Conservation (phyloP, 2,888 invertebrate genomes). For the Yponomeuta malinellus region DNA sequence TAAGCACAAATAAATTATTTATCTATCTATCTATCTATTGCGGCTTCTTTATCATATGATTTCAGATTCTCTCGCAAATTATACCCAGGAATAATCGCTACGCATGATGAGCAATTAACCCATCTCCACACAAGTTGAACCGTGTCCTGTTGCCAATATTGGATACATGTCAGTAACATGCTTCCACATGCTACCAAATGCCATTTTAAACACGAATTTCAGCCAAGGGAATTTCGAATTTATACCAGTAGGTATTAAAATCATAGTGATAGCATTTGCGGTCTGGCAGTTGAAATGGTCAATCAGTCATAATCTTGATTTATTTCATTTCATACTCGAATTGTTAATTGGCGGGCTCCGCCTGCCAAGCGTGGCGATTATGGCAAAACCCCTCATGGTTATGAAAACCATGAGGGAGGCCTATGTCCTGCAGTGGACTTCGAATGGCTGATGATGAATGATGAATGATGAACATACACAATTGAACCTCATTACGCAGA, state of each 20-base stretch:
- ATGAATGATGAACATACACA: too few relatives aligned
- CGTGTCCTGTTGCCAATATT: not conserved
- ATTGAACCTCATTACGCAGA: too few relatives aligned
- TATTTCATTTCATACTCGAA: not conserved
- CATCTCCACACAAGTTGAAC: not conserved
- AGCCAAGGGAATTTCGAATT: not conserved
- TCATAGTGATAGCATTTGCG: not conserved
- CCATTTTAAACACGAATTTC: not conserved
- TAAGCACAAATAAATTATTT: too few relatives aligned
- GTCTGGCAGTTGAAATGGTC: not conserved
- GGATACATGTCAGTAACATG: not conserved
- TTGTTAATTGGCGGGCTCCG: not conserved
- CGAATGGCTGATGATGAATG: too few relatives aligned
- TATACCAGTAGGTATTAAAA: not conserved
- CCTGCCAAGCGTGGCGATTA: too few relatives aligned
- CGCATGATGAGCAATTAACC: not conserved
- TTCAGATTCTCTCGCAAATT: too few relatives aligned
- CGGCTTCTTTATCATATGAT: too few relatives aligned
- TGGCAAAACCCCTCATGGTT: too few relatives aligned
- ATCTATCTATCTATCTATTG: too few relatives aligned
- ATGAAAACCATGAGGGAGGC: too few relatives aligned
- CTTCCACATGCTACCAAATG: not conserved
- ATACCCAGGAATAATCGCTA: too few relatives aligned
- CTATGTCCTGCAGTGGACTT: too few relatives aligned
- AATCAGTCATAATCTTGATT: not conserved